Evolutionary conservation across 2,113 vertebrate genomes (phyloP).

Genomic region (Xenus cinereus): DNA sequence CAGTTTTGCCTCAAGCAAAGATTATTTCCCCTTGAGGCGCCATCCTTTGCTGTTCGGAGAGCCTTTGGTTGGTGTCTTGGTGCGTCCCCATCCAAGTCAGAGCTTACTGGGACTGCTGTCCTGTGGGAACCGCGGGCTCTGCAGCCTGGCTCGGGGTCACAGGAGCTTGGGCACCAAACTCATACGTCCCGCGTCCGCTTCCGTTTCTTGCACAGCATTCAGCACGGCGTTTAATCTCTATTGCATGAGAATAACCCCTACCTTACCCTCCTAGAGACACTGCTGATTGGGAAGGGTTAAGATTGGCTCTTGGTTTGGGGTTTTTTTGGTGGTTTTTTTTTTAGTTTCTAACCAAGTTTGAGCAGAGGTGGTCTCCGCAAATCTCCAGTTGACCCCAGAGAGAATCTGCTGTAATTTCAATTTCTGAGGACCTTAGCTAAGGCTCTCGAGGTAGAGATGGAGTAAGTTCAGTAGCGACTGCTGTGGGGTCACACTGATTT

Average conservation of each 20-base stretch:
- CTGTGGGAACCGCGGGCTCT: neutral
- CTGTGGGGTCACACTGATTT: neutral
- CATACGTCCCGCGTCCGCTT: fast-evolving
- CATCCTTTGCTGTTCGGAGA: neutral
- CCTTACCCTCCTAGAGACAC: neutral
- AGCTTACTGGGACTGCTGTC: neutral
- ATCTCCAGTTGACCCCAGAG: neutral
- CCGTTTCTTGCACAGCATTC: neutral
- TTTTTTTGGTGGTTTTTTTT: neutral
- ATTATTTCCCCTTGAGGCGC: neutral
- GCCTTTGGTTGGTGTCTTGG: neutral
- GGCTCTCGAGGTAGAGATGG: neutral
- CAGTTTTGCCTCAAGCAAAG: neutral
- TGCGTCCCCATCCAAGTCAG: neutral
- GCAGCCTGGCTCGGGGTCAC: neutral
- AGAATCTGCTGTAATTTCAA: too few relatives aligned
- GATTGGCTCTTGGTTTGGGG: neutral
- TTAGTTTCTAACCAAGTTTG: neutral
- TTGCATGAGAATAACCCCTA: neutral
- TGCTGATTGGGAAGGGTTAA: neutral
- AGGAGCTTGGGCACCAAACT: neutral
- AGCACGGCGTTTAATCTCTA: neutral
- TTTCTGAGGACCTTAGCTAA: neutral
- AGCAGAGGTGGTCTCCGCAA: too few relatives aligned
- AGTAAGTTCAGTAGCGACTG: fast-evolving